phyloP scores from a whole-genome alignment of 2,888 invertebrate species.

The Thymelicus acteon region DNA sequence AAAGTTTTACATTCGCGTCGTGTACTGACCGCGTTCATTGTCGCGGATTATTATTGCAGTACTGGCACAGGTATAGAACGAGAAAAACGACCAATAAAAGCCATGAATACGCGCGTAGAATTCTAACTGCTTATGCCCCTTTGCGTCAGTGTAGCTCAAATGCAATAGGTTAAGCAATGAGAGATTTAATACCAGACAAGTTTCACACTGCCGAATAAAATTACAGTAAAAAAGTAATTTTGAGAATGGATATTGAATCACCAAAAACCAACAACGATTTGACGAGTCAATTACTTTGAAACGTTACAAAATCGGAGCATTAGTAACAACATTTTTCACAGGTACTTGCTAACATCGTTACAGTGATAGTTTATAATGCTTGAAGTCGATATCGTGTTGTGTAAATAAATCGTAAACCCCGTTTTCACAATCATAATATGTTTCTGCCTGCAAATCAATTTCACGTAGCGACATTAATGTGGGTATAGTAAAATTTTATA shows the following conservation, averaged over 20 bases:
- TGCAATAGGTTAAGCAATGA: conserved; percentile 7
- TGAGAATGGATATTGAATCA: conserved; percentile 12
- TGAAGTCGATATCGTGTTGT: conserved; percentile 75
- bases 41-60: conserved; percentile 55
- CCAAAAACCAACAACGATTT: conserved; percentile 22
- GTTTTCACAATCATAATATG: conserved; percentile 85
- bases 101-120: conserved; percentile 59
- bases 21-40: conserved; percentile 54
- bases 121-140: conserved; percentile 47
- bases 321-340: conserved; percentile 46
- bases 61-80: conserved; percentile 49
- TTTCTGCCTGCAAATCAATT: conserved; percentile 84
- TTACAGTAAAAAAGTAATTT: neutral
- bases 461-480: conserved; percentile 84
- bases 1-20: conserved; percentile 13
- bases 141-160: neutral
- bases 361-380: conserved; percentile 76
- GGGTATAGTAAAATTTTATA: conserved; percentile 83
- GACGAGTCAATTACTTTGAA: conserved; percentile 12
- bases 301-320: conserved; percentile 14
- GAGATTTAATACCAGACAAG: conserved; percentile 37
- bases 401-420: conserved; percentile 85
- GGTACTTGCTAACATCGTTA: conserved; percentile 54
- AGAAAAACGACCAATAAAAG: conserved; percentile 59
- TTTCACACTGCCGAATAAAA: conserved; percentile 2